Conservation (phyloP, 2,888 invertebrate genomes). For the Athetis lepigone region DNA sequence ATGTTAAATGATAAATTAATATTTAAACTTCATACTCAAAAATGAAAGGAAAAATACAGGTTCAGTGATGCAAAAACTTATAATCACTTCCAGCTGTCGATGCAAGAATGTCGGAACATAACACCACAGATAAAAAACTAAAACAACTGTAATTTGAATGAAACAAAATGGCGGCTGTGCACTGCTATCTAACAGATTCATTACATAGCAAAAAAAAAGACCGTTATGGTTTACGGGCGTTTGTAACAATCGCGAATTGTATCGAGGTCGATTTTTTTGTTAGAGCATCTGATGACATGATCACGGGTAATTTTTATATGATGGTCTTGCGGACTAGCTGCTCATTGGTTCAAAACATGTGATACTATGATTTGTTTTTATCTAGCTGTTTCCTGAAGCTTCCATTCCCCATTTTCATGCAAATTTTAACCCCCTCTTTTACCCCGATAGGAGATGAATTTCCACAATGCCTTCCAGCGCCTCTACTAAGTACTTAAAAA, state of each 20-base stretch:
- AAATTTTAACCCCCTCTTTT: no score
- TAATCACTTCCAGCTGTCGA: slow-evolving; percentile 3
- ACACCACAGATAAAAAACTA: slow-evolving; percentile 25
- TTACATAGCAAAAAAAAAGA: slow-evolving; percentile 56
- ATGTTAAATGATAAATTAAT: neutral
- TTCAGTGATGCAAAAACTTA: neutral
- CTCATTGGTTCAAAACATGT: no score
- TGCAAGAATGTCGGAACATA: slow-evolving; percentile 11
- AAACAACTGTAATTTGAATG: slow-evolving; percentile 48
- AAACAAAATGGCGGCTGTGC: slow-evolving; percentile 36
- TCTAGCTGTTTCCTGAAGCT: no score
- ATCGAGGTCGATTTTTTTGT: slow-evolving; percentile 66
- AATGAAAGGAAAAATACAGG: slow-evolving; percentile 12
- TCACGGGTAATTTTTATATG: slow-evolving; percentile 13
- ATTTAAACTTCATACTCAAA: slow-evolving; percentile 1
- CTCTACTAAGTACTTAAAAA: no score
- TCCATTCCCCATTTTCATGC: no score
- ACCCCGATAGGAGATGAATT: no score
- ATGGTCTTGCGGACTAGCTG: slow-evolving; percentile 13
- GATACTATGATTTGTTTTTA: no score
- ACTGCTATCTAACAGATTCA: slow-evolving; percentile 43
- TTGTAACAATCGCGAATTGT: slow-evolving; percentile 56
- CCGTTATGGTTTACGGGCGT: slow-evolving; percentile 64
- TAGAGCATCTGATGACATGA: slow-evolving; percentile 42
- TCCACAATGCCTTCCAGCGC: no score